phyloP scores from a whole-genome alignment of 2,888 invertebrate species.

The Drosophila barbarae region DNA sequence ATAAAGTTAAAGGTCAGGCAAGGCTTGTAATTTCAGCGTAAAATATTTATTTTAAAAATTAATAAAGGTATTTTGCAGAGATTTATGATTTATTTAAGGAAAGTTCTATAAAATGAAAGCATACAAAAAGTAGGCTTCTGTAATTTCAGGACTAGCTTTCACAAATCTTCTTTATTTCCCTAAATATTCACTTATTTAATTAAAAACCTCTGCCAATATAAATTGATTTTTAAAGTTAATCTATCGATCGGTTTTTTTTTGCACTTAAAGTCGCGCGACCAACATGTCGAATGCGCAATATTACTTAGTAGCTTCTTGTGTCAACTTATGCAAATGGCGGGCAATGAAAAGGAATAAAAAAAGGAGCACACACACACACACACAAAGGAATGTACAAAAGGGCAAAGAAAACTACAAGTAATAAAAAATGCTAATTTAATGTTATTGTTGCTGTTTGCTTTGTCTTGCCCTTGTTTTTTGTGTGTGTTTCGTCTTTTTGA shows the following conservation, averaged over 20 bases:
- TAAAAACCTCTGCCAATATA: background rate
- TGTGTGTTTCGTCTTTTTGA: slow-evolving; percentile 26
- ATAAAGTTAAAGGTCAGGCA: background rate
- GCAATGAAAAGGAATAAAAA: slow-evolving; percentile 32
- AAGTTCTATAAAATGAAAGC: no score
- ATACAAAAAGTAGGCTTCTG: background rate
- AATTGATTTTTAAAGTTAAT: slow-evolving; percentile 3
- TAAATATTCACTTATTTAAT: background rate
- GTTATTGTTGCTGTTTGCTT: slow-evolving; percentile 65
- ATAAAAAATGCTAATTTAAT: slow-evolving; percentile 74
- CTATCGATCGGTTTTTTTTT: slow-evolving; percentile 4
- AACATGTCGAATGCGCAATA: slow-evolving; percentile 64
- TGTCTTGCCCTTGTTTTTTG: slow-evolving; percentile 40
- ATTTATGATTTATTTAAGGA: no score
- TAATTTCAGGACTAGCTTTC: background rate
- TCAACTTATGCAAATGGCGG: slow-evolving; percentile 64
- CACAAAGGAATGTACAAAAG: slow-evolving; percentile 29
- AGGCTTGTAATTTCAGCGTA: background rate
- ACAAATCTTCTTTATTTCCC: background rate
- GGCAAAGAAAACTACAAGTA: slow-evolving; percentile 65
- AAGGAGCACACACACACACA: slow-evolving; percentile 5
- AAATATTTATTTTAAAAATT: no score
- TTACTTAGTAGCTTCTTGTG: slow-evolving; percentile 51
- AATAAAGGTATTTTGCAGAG: no score
- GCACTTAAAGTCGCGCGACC: slow-evolving; percentile 5